A percentile compares a stretch with the other conserved stretches of the same genome.
These are phyloP conservation scores for Urocolius indicus DNA, from an alignment of 2,113 vertebrate species.

Conservation along the genomic window DNA sequence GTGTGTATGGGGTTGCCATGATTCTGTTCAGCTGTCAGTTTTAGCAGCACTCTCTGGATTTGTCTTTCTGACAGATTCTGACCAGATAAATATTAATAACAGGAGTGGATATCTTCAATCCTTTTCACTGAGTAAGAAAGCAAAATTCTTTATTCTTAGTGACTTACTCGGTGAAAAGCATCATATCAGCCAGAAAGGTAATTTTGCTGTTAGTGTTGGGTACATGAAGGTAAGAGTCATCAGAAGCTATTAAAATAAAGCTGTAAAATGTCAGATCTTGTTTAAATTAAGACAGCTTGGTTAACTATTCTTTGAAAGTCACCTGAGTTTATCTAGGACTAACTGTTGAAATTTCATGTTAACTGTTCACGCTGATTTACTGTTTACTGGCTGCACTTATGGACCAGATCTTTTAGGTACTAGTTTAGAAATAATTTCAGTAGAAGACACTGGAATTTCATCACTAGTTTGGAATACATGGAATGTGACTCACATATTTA, in stretches of 20 bases:
- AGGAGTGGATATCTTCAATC: background rate
- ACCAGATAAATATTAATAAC: background rate
- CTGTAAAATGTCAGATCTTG: background rate
- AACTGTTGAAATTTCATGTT: background rate
- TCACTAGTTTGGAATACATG: background rate
- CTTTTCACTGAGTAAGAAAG: background rate
- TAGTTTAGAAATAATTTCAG: background rate
- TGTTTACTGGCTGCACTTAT: background rate
- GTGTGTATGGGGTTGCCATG: background rate
- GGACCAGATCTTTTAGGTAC: background rate
- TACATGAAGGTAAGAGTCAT: background rate
- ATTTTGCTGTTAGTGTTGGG: background rate
- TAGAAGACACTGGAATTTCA: background rate
- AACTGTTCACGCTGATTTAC: background rate
- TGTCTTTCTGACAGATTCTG: background rate
- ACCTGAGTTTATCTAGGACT: background rate
- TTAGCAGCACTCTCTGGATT: background rate
- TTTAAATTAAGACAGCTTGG: slow-evolving; percentile 20
- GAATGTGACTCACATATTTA: background rate
- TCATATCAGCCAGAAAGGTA: background rate
- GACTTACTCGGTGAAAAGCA: background rate
- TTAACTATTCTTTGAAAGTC: slow-evolving; percentile 18
- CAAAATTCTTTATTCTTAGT: background rate
- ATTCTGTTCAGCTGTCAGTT: background rate
- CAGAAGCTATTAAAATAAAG: slow-evolving; percentile 15